Evolutionary conservation across 2,113 vertebrate genomes (phyloP).

Genomic region (Tinamus guttatus): DNA sequence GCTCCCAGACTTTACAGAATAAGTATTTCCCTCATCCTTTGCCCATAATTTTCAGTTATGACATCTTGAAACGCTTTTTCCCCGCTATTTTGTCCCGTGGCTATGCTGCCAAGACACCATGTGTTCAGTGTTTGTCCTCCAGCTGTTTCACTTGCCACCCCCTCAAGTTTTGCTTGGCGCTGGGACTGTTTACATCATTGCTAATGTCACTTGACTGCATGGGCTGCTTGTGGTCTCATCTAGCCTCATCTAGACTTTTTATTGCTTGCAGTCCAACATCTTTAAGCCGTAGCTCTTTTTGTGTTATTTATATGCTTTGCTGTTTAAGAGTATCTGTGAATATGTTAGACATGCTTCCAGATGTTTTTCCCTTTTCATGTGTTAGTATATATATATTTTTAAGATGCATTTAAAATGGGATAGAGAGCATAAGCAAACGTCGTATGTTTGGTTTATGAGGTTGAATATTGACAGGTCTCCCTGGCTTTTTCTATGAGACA

Average conservation of each 20-base stretch:
- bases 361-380: background rate
- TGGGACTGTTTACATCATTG: fast-evolving
- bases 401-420: background rate
- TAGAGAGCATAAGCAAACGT: background rate
- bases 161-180: background rate
- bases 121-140: background rate
- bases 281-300: background rate
- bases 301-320: background rate
- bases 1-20: background rate
- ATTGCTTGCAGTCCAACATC: background rate
- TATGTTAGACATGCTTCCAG: background rate
- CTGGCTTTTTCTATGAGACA: background rate
- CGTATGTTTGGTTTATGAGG: background rate
- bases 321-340: background rate
- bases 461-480: background rate
- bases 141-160: background rate
- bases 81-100: background rate
- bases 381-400: background rate
- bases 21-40: background rate
- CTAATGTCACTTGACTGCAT: background rate
- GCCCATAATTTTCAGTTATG: background rate
- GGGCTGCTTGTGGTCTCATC: background rate
- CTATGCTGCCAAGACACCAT: background rate
- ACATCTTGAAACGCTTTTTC: background rate
- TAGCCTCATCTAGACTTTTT: background rate